These are phyloP conservation scores for Drosophila merina DNA, from an alignment of 2,888 invertebrate species.

Conservation along the genomic window DNA sequence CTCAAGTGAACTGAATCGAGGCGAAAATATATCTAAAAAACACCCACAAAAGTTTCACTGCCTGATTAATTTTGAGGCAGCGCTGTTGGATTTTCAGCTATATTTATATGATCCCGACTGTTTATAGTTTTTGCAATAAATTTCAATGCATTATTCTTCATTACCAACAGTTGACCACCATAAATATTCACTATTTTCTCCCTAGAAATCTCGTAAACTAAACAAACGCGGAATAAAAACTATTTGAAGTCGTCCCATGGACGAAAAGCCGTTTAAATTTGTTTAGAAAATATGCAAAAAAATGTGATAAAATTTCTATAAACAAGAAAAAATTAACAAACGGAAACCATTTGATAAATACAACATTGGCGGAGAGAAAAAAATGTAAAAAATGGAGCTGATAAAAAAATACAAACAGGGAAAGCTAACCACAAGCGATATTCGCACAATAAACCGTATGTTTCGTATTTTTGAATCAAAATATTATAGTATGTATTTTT, in stretches of 20 bases:
- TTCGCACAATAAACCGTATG: constrained; percentile 77
- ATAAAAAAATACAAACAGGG: constrained; percentile 79
- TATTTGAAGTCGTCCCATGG: constrained; percentile 4
- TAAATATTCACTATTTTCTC: constrained; percentile 4
- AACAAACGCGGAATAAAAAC: constrained; percentile 37
- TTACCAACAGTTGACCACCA: constrained; percentile 14
- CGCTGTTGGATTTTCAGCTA: constrained; percentile 9
- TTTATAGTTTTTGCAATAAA: constrained; percentile 49
- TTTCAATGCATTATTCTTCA: constrained; percentile 12
- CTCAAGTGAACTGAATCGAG: constrained; percentile 33
- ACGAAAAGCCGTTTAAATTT: background rate
- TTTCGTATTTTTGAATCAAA: constrained; percentile 21
- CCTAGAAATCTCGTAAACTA: constrained; percentile 31
- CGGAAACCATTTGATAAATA: constrained; percentile 2
- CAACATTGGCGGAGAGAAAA: constrained; percentile 9
- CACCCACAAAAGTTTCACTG: constrained; percentile 21
- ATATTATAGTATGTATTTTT: constrained; percentile 1
- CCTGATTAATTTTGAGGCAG: constrained; percentile 31
- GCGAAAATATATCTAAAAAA: background rate
- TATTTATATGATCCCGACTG: constrained; percentile 28
- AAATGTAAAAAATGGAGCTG: constrained; percentile 71
- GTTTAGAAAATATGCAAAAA: constrained; percentile 9
- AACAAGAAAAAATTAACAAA: background rate
- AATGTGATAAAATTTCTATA: constrained; percentile 10
- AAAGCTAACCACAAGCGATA: constrained; percentile 71